Evolutionary conservation across 2,888 invertebrate species (phyloP), one percentile per base, ranked within the genome.

Genomic region (Phortica magna): DNA sequence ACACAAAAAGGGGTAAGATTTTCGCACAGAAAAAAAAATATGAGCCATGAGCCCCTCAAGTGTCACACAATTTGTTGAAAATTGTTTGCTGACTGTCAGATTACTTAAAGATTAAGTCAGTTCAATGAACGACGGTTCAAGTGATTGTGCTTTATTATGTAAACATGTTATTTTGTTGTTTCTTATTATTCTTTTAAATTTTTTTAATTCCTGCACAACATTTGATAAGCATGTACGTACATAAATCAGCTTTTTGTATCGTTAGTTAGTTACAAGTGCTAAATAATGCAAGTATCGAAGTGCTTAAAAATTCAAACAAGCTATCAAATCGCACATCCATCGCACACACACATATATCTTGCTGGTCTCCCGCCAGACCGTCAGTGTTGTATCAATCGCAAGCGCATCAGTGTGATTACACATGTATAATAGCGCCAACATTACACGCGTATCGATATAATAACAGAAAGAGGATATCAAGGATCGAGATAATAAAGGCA

Each of bases 1-100:
- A 19, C 43, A 22, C 39, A 41, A 73, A 42, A 73, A 55, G 57
- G 72, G 72, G 55, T 73, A 22, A 77, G 43, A 78, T 79, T 78
- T 85, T 78, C 78, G 83, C 83, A 81, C 83, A 83, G 80, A 82
- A 87, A n/a, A 70, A 59, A 14, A 48, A 77, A 76, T 77, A 74
- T 75, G 77, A 77, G 73, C 74, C 59, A 39, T 76, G 77, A 77
- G 73, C 74, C 57, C 41, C 76, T 12, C 48, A 9, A 48, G 48
- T 48, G 78, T 84, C 83, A 81, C 80, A 79, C 78, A 77, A 74
- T 72, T 74, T 55, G 59, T 79, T 43, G 39, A 14, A 72, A 22
- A 72, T 72, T 55, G 57, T 72, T 48, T 48, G 14, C 9, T 2
- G 2, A 48, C 14, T 48, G 48, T 48, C 48, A 14, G 48, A 48